Evolutionary conservation across 2,113 vertebrate species (phyloP), one percentile per base, ranked within the genome.

Genomic region (Petromus typicus): DNA sequence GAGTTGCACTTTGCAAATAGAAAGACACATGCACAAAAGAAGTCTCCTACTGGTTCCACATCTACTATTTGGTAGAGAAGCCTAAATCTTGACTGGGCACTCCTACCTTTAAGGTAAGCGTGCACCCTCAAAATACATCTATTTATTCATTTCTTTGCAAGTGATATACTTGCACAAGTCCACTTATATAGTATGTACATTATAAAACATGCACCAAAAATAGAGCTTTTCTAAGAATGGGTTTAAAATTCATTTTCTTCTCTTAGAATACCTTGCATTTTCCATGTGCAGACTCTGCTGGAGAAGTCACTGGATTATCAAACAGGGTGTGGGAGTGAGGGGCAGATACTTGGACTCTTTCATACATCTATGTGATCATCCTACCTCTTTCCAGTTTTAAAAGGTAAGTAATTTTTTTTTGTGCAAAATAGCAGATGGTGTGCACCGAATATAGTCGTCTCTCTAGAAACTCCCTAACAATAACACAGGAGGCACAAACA

Each of bases 131-230:
- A 79, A 92, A 40, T 51, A 11, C n/a, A 75, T 61, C 23, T 94
- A 86, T 78, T 32, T 63, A n/a, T 75, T 79, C 61, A 73, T 80
- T 86, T 89, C 82, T 86, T 94, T 80, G 57, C 40, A 59, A 96
- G 69, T 9, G 43, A 80, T 61, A 1, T 13, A 18, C n/a, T 79
- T 95, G 37, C 22, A 30, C 61, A 37, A 66, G 32, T 71, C 2
- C 11, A 37, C 18, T 61, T 80, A 87, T n/a, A 51, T 9, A 56
- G 40, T 67, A 64, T 48, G 25, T 40, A 71, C 7, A 2, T 51
- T 57, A 48, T 61, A 91, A 87, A 76, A 9, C 20, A 56, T 43
- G 59, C 14, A 66, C 40, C 61, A 48, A 89, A 88, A 76, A 73
- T 51, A 94, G 75, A 93, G 25, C 45, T 86, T 83, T 87, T 61